A percentile compares a stretch with the other conserved stretches of the same genome.
phyloP scores from a whole-genome alignment of 37 sponge, comb jelly and placozoan species.

The Ephydatia muelleri region DNA sequence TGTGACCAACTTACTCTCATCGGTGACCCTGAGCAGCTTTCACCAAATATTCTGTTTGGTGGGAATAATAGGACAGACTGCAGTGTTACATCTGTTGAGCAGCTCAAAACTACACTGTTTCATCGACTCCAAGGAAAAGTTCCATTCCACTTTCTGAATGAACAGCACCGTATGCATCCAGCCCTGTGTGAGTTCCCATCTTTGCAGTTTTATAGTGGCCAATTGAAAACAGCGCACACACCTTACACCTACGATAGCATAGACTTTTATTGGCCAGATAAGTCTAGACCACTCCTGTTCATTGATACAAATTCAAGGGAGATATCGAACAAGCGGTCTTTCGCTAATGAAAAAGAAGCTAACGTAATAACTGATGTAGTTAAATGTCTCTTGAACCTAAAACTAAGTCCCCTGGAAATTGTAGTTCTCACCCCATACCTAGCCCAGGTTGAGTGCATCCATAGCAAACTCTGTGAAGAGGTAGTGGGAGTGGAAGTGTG shows the following conservation, averaged over 20 bases:
- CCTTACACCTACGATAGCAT: not conserved
- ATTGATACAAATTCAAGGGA: slow-evolving; percentile 47
- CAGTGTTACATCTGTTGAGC: not conserved
- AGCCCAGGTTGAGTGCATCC: slow-evolving; percentile 69
- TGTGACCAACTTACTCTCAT: slow-evolving; percentile 74
- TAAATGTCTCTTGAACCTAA: slow-evolving; percentile 17
- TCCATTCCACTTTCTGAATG: slow-evolving; percentile 48
- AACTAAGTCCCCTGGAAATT: slow-evolving; percentile 42
- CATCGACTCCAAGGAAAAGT: slow-evolving; percentile 58
- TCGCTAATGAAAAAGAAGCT: slow-evolving; percentile 53
- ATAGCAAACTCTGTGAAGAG: slow-evolving; percentile 11
- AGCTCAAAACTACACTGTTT: slow-evolving; percentile 54
- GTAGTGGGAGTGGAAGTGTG: slow-evolving; percentile 34
- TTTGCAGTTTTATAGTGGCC: slow-evolving; percentile 51
- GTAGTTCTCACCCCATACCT: slow-evolving; percentile 75
- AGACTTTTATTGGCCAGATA: not conserved
- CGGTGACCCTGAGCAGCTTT: slow-evolving; percentile 77
- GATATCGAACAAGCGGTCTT: slow-evolving; percentile 43
- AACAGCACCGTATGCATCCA: slow-evolving; percentile 84
- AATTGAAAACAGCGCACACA: slow-evolving; percentile 40
- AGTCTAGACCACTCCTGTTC: slow-evolving; percentile 49
- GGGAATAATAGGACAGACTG: slow-evolving; percentile 3
- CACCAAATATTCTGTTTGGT: slow-evolving; percentile 37
- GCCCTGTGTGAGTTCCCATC: slow-evolving; percentile 66
- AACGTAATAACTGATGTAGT: slow-evolving; percentile 44